Percentiles rank a stretch among this genome's conserved stretches.
Evolutionary conservation across 2,888 invertebrate species (phyloP).

Genomic region (Sarcophaga caerulescens): DNA sequence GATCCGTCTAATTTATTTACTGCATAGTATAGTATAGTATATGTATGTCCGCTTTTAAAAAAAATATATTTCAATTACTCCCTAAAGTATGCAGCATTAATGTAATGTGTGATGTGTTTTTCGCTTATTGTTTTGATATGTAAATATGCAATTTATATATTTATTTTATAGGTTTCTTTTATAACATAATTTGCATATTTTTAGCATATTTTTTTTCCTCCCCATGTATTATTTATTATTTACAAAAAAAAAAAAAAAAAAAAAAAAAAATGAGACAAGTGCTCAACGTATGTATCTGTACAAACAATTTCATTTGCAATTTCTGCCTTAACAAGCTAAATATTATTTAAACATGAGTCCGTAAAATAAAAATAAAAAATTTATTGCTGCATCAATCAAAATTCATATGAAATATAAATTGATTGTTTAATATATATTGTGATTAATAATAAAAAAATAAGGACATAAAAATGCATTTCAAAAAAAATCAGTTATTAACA

Average conservation of each 20-base stretch:
- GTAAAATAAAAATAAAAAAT: neutral
- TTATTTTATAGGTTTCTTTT: neutral
- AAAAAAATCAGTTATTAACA: neutral
- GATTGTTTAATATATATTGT: neutral
- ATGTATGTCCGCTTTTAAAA: neutral
- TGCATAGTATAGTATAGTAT: neutral
- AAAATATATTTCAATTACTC: neutral
- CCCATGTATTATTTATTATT: too few species aligned
- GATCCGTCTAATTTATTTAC: neutral
- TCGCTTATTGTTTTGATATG: neutral
- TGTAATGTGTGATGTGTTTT: neutral
- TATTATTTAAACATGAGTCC: neutral
- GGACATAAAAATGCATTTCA: neutral
- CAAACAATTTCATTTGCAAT: neutral
- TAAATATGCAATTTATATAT: neutral
- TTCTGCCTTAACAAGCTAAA: neutral
- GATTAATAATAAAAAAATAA: too few species aligned
- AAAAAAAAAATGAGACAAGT: too few species aligned
- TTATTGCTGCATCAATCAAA: neutral
- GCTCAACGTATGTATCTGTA: neutral
- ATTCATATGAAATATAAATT: neutral
- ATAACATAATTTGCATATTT: neutral
- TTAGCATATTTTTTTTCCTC: neutral
- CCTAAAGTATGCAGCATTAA: constrained; percentile 28
- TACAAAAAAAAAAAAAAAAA: too few species aligned